Evolutionary conservation across 2,113 vertebrate genomes (phyloP).

Genomic region (Balaenoptera acutorostrata): DNA sequence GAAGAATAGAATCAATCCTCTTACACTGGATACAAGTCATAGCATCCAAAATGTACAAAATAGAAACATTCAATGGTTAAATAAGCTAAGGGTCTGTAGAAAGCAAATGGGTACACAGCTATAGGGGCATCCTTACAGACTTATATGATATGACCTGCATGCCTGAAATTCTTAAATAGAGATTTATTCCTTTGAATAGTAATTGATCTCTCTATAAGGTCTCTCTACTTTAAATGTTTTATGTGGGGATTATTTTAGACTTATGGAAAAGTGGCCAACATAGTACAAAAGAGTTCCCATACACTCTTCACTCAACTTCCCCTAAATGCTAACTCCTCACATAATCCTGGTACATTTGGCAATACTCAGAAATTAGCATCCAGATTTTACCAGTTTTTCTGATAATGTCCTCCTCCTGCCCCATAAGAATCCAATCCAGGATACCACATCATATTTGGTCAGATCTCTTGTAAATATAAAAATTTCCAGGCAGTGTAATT

Average conservation of each 20-base stretch:
- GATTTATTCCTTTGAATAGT: neutral
- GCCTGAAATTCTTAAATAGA: neutral
- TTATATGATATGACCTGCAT: neutral
- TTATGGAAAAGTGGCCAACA: neutral
- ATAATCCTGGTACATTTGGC: neutral
- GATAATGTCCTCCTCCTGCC: neutral
- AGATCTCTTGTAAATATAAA: slow-evolving; percentile 54
- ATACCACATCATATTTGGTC: neutral
- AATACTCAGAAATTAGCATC: neutral
- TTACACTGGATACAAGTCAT: neutral
- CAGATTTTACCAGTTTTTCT: neutral
- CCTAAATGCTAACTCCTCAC: neutral
- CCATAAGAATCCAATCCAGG: neutral
- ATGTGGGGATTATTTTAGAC: neutral
- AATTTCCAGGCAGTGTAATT: slow-evolving; percentile 29
- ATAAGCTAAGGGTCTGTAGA: neutral
- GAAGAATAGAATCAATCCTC: neutral
- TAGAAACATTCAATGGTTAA: neutral
- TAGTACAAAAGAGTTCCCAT: neutral
- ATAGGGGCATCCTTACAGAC: neutral
- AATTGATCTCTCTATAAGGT: neutral
- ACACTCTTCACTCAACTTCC: neutral
- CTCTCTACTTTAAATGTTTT: neutral
- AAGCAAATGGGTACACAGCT: neutral
- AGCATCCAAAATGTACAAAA: neutral